A percentile compares a stretch with the other conserved stretches of the same genome.
Evolutionary conservation across 2,113 vertebrate genomes (phyloP).

Genomic region (Thryonomys swinderianus): DNA sequence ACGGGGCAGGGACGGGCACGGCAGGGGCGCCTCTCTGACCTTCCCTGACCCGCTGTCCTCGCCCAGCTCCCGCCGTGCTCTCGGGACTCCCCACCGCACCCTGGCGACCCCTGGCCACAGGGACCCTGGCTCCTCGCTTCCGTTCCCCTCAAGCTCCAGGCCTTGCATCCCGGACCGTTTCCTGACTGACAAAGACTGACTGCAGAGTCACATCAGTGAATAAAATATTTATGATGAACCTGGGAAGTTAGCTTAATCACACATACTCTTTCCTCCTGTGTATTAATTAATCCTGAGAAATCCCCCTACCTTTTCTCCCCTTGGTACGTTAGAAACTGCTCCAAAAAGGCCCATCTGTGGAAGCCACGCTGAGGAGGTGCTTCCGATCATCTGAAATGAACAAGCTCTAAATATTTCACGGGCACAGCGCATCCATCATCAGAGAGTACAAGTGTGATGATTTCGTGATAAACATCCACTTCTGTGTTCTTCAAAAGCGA

Average conservation of each 20-base stretch:
- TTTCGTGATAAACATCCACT: slow-evolving; percentile 5
- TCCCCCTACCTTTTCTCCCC: neutral
- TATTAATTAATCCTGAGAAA: slow-evolving; percentile 76
- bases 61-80: neutral
- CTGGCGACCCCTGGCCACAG: neutral
- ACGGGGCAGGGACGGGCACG: neutral
- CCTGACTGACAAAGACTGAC: slow-evolving; percentile 61
- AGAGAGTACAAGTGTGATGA: neutral
- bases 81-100: neutral
- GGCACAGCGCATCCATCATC: neutral
- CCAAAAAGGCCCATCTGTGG: slow-evolving; percentile 38
- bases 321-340: slow-evolving; percentile 36
- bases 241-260: slow-evolving; percentile 68
- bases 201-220: slow-evolving; percentile 56
- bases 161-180: slow-evolving; percentile 30
- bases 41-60: neutral
- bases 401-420: slow-evolving; percentile 55
- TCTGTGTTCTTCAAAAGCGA: neutral
- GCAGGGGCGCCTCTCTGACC: neutral
- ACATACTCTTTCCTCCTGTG: slow-evolving; percentile 67
- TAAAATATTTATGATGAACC: slow-evolving; percentile 76
- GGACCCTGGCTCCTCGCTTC: neutral
- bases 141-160: neutral
- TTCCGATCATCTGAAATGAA: slow-evolving; percentile 56
- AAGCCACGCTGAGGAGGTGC: neutral